Evolutionary conservation across 2,888 invertebrate genomes (phyloP).

Genomic region (Ceramica pisi): DNA sequence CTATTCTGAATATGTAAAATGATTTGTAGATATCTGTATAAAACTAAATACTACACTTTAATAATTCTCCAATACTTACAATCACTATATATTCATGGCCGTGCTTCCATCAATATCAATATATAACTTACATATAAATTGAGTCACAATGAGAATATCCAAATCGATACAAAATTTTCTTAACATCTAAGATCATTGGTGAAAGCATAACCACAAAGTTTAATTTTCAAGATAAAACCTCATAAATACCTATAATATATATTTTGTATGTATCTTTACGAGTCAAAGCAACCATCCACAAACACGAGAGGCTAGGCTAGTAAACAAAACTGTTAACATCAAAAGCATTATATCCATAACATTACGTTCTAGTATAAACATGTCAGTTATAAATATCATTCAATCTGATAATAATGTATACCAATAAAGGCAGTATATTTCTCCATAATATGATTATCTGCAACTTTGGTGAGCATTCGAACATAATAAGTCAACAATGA

Average conservation of each 20-base stretch:
- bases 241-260: constrained; percentile 75
- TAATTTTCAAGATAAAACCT: constrained; percentile 70
- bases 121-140: constrained; percentile 68
- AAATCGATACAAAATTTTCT: constrained; percentile 69
- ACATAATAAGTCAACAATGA: constrained; percentile 56
- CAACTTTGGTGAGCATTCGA: constrained; percentile 56
- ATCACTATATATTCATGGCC: constrained; percentile 68
- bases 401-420: constrained; percentile 55
- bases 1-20: constrained; percentile 75
- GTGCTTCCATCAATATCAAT: constrained; percentile 76
- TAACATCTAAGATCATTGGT: constrained; percentile 68
- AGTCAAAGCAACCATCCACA: constrained; percentile 78
- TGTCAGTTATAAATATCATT: constrained; percentile 53
- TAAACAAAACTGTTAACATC: constrained; percentile 78
- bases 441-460: constrained; percentile 44
- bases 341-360: constrained; percentile 75
- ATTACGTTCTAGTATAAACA: constrained; percentile 44
- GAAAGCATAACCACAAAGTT: constrained; percentile 74
- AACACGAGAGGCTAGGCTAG: constrained; percentile 73
- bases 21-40: constrained; percentile 76
- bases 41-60: constrained; percentile 80
- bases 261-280: constrained; percentile 66
- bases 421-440: constrained; percentile 49
- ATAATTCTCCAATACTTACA: constrained; percentile 72
- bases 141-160: constrained; percentile 69